Base-by-base conservation (phyloP, 2,113 vertebrate species). In the Phainopepla nitens region DNA sequence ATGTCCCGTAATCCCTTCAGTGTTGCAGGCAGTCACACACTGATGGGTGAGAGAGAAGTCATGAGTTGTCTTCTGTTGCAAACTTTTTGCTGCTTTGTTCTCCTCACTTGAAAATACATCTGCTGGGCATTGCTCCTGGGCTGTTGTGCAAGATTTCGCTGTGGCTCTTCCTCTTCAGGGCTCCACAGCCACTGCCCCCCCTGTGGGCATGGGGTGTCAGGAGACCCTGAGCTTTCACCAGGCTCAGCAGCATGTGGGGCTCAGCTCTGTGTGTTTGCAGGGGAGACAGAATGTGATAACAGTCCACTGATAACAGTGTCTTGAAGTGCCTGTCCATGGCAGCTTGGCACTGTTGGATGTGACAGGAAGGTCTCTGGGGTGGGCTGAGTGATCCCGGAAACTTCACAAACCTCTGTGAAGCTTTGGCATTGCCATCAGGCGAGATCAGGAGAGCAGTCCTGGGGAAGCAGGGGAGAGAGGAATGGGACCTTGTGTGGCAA, bases 1-100 rank as follows among this genome's bases (percentile, higher is more conserved):
- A 0, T 19, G 22, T 66, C 47, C 49, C 0, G 0, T 47, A 44
- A 25, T 13, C 54, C 69, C 33, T 7, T n/a, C 83, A 18, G 36
- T 44, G 72, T 14, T 60, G 39, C 17, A n/a, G 41, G 3, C 13
- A 24, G 18, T 20, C 24, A 25, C 12, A 29, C 17, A 1, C 12
- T 16, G 54, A 21, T 1, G 10, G 45, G 7, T 3, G 4, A 57
- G 28, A 44, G 31, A 36, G 61, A 71, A 54, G 42, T 29, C 36
- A 8, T 5, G 41, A 47, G 20, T 21, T 68, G 35, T 28, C n/a
- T 80, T 89, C 24, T 42, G 13, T 49, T 36, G 23, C 33, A 36
- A 8, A 45, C 9, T 50, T 84, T 19, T 44, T 82, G 28, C 27
- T 51, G 35, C 28, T 65, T 91, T 73, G 36, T 54, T 61, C 71